Evolutionary conservation across 2,797 vertebrate species (phyloP), one percentile per base, ranked within the genome.

Genomic region (Synanceia verrucosa): DNA sequence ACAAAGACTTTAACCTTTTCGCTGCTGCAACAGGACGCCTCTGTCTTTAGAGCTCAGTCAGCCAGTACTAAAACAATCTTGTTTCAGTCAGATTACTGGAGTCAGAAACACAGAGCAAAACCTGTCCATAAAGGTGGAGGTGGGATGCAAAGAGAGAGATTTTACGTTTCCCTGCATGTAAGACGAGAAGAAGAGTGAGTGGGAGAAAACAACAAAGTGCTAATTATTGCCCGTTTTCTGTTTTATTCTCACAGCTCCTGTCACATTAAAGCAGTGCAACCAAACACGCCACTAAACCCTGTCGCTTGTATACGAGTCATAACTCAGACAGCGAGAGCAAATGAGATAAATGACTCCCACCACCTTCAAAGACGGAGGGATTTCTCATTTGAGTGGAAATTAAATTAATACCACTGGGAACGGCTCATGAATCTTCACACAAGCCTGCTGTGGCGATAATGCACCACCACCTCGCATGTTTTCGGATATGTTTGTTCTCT

Each of bases 361-460:
- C 63, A 73, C 69, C 83, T 79, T 86, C 79, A 88, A 85, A 89
- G 86, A 87, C 78, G 66, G 70, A 63, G 58, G 65, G 68, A 81
- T 80, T 85, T 81, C 84, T 89, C 71, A 86, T 89, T 86, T 84
- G 73, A 70, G 76, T 60, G 76, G 61, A 88, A 88, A 89, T 86
- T 84, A 90, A 89, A 89, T 83, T 39, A 88, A 85, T 78, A 80
- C 86, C 81, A 62, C 41, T 33, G 88, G 87, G 87, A 87, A 57
- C 1, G 29, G 46, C 71, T 80, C 12, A 18, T 50, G 70, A 51
- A 68, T 81, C 85, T 73, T 85, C 70, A 75, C 72, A 65, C 39
- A 47, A n/a, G 51, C 70, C 59, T 52, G 62, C n/a, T n/a, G 53
- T 28, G 31, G 66, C 0, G 63, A 80, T 76, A 85, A 83, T n/a